A percentile compares a stretch with the other conserved stretches of the same genome.
Evolutionary conservation across 2,888 invertebrate species (phyloP).

Genomic region (Acronicta aceris): DNA sequence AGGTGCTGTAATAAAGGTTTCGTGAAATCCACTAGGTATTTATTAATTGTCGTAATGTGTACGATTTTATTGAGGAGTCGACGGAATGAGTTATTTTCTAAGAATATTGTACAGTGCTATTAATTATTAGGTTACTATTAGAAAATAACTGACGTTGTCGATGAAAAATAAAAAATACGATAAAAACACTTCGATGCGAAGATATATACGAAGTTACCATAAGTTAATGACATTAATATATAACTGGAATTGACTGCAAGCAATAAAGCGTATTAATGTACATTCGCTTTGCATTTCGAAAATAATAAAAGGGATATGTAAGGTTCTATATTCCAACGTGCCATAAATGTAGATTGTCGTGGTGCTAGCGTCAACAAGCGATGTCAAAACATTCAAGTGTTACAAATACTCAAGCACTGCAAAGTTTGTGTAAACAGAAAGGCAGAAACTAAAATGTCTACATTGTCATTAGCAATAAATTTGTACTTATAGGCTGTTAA

Average conservation of each 20-base stretch:
- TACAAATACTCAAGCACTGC: conserved; percentile 57
- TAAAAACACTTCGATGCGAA: conserved; percentile 38
- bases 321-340: conserved; percentile 72
- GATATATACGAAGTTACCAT: conserved; percentile 62
- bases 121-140: conserved; percentile 43
- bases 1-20: conserved; percentile 61
- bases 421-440: conserved; percentile 41
- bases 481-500: conserved; percentile 69
- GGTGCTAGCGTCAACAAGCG: conserved; percentile 68
- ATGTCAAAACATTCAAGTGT: conserved; percentile 48
- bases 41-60: conserved; percentile 53
- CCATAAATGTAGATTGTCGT: conserved; percentile 70
- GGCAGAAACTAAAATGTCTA: conserved; percentile 56
- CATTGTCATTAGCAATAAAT: conserved; percentile 68
- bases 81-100: conserved; percentile 58
- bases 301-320: conserved; percentile 54
- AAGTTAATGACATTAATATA: conserved; percentile 54
- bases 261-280: conserved; percentile 65
- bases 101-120: conserved; percentile 58
- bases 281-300: conserved; percentile 67
- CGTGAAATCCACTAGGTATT: conserved; percentile 59
- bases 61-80: conserved; percentile 42
- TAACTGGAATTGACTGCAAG: conserved; percentile 75
- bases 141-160: conserved; percentile 51
- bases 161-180: conserved; percentile 37